These are phyloP conservation scores for Phymastichus coffea DNA, from an alignment of 1,140 invertebrate species.

Conservation along the genomic window DNA sequence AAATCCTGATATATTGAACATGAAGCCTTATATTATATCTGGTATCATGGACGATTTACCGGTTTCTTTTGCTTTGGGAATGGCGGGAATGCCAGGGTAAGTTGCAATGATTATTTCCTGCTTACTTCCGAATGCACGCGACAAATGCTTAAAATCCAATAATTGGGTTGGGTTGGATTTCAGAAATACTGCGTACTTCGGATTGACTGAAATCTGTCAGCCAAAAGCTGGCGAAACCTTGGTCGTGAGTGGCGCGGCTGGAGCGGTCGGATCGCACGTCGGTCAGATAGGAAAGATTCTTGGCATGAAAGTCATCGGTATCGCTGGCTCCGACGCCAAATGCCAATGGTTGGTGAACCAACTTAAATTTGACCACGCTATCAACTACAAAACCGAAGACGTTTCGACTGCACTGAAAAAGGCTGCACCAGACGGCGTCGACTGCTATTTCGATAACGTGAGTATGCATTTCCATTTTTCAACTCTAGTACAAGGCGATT, in stretches of 20 bases:
- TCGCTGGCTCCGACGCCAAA: constrained; percentile 71
- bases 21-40: constrained; percentile 53
- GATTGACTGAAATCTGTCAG: constrained; percentile 67
- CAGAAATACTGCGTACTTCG: constrained; percentile 75
- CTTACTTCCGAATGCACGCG: not conserved
- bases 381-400: constrained; percentile 70
- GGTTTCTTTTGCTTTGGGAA: constrained; percentile 61
- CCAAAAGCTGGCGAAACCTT: constrained; percentile 69
- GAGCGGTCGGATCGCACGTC: constrained; percentile 70
- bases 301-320: constrained; percentile 71
- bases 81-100: constrained; percentile 69
- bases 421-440: constrained; percentile 67
- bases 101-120: not conserved
- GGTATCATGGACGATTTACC: constrained; percentile 60
- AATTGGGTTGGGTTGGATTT: constrained; percentile 26
- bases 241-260: constrained; percentile 65
- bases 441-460: constrained; percentile 78
- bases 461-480: constrained; percentile 29
- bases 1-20: not conserved
- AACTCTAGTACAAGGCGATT: not conserved
- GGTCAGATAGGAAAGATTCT: constrained; percentile 72
- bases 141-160: not conserved
- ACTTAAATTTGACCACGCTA: constrained; percentile 67
- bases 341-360: constrained; percentile 66
- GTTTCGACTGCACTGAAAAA: constrained; percentile 60